phyloP scores from a whole-genome alignment of 2,888 invertebrate species.

The Liopterus haemorrhoidalis region DNA sequence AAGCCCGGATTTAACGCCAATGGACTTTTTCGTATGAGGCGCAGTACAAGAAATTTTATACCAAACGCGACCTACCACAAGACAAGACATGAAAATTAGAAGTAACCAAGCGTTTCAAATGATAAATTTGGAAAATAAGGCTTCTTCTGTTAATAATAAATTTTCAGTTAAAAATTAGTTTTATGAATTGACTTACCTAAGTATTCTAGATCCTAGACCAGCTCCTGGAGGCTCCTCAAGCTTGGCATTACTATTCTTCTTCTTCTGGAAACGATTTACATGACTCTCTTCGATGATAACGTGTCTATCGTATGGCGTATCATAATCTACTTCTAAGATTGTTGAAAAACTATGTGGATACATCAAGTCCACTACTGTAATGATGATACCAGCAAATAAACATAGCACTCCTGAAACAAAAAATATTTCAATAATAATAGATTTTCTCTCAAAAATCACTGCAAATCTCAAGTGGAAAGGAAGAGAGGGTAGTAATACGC shows the following conservation, averaged over 20 bases:
- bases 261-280: slow-evolving; percentile 59
- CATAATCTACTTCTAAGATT: slow-evolving; percentile 85
- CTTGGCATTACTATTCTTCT: slow-evolving; percentile 49
- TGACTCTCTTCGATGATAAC: slow-evolving; percentile 85
- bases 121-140: too few species aligned
- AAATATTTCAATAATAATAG: too few species aligned
- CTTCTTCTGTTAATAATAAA: too few species aligned
- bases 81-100: too few species aligned
- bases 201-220: slow-evolving; percentile 60
- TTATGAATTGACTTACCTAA: slow-evolving; percentile 52
- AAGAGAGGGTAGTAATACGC: too few species aligned
- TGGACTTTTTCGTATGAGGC: too few species aligned
- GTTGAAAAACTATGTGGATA: slow-evolving; percentile 90
- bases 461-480: too few species aligned
- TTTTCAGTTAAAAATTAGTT: neutral
- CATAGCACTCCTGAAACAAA: slow-evolving; percentile 64
- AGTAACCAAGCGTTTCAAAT: too few species aligned
- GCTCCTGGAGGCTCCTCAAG: slow-evolving; percentile 57
- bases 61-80: too few species aligned
- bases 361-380: slow-evolving; percentile 76
- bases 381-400: slow-evolving; percentile 69
- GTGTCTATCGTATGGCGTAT: slow-evolving; percentile 88
- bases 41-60: too few species aligned
- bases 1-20: too few species aligned
- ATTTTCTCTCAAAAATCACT: too few species aligned